Evolutionary conservation across 2,888 invertebrate genomes (phyloP), one percentile per base, ranked within the genome.

Genomic region (Drosophila mulleri): DNA sequence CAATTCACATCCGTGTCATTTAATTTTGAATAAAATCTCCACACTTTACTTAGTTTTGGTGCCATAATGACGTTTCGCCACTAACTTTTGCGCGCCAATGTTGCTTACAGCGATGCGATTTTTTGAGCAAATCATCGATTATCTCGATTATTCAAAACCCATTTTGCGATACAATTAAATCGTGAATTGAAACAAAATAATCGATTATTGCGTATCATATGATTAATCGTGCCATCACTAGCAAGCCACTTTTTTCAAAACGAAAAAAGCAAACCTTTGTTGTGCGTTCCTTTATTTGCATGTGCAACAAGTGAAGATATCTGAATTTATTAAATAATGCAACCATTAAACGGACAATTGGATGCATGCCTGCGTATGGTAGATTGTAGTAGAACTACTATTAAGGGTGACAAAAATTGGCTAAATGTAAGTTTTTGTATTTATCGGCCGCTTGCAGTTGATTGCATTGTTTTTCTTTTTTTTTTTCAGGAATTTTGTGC

Each of bases 401-500:
- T 35, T 16, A 39, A 32, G 8, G 82, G 80, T 47, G 83, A 84
- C 53, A 74, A 89, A 39, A 72, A 63, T 0, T 92, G 92, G 92
- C 67, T 92, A 14, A 91, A 92, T 78, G 91, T 90, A 74, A 5
- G 47, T 2, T 42, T 26, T 47, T 26, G 20, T 5, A 4, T 35
- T 32, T 44, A 5, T 18, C 14, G 41, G 56, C 37, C 4, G 35
- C 52, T 8, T 26, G 9, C 29, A 32, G 3, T 12, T 68, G 6
- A 12, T 56, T 45, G 42, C 14, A 44, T 60, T 75, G 89, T 88
- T 67, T 47, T 67, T 68, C 16, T 47, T 39, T 23, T 53, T 62
- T 41, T 14, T 29, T 29, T 32, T 11, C 53, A 92, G 92, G 75
- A 79, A 9, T 91, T 93, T 48, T 93, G 93, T 75, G 88, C 82